Evolutionary conservation across 2,888 invertebrate species (phyloP).

Genomic region (Amphipyra tragopoginis): DNA sequence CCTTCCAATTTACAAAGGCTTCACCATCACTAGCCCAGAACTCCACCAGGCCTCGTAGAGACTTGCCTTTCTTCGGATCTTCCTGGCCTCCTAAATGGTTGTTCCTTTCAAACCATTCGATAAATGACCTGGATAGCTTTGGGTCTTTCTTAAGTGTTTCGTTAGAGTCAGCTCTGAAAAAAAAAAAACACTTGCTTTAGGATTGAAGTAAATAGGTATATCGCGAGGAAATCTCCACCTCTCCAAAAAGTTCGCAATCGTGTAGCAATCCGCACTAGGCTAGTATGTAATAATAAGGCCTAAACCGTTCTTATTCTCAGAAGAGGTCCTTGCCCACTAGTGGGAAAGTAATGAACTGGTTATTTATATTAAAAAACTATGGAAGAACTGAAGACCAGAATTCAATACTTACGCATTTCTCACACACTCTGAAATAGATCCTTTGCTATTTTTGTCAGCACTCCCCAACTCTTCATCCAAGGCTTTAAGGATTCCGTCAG

Average conservation of each 20-base stretch:
- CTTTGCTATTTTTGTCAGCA: constrained; percentile 73
- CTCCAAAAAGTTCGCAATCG: too few species aligned
- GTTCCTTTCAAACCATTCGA: constrained; percentile 91
- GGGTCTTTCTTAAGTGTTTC: constrained; percentile 73
- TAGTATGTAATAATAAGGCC: too few species aligned
- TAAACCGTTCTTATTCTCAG: too few species aligned
- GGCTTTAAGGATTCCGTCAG: constrained; percentile 65
- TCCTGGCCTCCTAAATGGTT: constrained; percentile 91
- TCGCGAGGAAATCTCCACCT: too few species aligned
- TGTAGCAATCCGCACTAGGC: too few species aligned
- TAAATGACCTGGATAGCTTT: constrained; percentile 81
- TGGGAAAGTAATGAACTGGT: too few species aligned
- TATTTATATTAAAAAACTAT: too few species aligned
- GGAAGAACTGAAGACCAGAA: too few species aligned
- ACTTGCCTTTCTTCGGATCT: constrained; percentile 85
- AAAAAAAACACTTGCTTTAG: neutral
- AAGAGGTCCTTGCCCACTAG: too few species aligned
- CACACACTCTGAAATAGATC: constrained; percentile 75
- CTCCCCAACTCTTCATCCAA: constrained; percentile 68
- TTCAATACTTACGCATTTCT: constrained; percentile 65
- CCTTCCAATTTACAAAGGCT: constrained; percentile 93
- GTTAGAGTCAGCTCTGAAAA: constrained; percentile 72
- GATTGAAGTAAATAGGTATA: too few species aligned
- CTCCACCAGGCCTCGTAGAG: constrained; percentile 90
- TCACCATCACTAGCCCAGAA: constrained; percentile 93